These are phyloP conservation scores for Dicaeum eximium DNA, from an alignment of 2,113 vertebrate species.

Conservation along the genomic window DNA sequence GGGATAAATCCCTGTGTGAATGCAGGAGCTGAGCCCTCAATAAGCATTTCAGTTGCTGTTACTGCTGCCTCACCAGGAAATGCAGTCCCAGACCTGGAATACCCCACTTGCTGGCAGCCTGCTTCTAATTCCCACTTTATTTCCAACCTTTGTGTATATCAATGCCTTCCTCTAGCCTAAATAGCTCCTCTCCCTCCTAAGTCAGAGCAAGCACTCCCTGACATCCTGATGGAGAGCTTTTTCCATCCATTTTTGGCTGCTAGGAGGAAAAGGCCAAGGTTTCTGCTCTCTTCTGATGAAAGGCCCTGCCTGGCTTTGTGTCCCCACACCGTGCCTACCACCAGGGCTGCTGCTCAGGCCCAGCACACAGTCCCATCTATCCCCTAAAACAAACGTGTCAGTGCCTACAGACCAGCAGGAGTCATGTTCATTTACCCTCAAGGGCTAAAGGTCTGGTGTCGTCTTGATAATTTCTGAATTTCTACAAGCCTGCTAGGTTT, in stretches of 20 bases:
- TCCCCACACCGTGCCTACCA: accelerated
- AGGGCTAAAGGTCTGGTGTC: not conserved
- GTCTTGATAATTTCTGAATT: too few relatives aligned
- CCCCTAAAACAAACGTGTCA: not conserved
- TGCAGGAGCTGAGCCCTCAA: not conserved
- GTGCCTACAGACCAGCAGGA: not conserved
- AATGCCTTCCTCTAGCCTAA: not conserved
- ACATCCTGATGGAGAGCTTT: not conserved
- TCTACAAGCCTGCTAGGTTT: too few relatives aligned
- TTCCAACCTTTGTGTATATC: not conserved
- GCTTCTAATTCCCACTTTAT: not conserved
- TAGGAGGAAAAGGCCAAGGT: not conserved
- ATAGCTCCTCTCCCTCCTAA: not conserved
- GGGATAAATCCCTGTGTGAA: not conserved
- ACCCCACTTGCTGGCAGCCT: not conserved
- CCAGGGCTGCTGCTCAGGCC: not conserved
- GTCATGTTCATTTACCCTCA: not conserved
- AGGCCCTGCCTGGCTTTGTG: not conserved
- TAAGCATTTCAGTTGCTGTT: not conserved
- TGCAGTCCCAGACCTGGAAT: not conserved
- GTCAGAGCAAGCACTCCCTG: not conserved
- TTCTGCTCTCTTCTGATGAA: not conserved
- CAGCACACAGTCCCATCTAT: not conserved
- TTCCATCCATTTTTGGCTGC: not conserved
- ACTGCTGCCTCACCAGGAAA: not conserved